Conservation (phyloP, 2,888 invertebrate genomes). For the Volucella inanis region DNA sequence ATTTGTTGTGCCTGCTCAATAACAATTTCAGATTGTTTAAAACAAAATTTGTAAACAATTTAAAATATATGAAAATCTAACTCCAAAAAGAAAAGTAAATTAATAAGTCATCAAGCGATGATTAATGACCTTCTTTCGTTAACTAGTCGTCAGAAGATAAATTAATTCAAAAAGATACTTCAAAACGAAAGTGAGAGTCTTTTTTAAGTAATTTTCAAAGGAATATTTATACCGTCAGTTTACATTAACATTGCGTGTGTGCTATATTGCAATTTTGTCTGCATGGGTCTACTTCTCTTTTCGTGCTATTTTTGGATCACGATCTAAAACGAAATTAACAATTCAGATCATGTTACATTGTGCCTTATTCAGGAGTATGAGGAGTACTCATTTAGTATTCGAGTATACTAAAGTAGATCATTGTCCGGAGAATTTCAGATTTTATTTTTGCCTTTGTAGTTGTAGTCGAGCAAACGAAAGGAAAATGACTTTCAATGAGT, state of each 20-base stretch:
- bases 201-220: neutral
- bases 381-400: no score
- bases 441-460: neutral
- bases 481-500: slow-evolving; percentile 20
- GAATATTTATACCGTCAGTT: neutral
- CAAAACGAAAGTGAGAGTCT: slow-evolving; percentile 1
- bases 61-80: neutral
- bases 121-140: slow-evolving; percentile 3
- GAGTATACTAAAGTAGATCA: slow-evolving; percentile 80
- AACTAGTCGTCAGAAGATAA: slow-evolving; percentile 12
- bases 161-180: slow-evolving; percentile 7
- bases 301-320: slow-evolving; percentile 69
- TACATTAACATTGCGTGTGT: slow-evolving; percentile 10
- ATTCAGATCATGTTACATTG: slow-evolving; percentile 86
- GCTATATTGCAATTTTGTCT: slow-evolving; percentile 50
- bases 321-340: slow-evolving; percentile 68
- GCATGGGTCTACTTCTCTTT: slow-evolving; percentile 54
- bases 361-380: slow-evolving; percentile 85
- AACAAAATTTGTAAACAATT: no score
- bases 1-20: no score
- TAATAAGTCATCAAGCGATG: neutral
- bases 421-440: slow-evolving; percentile 48
- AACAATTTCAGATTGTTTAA: no score
- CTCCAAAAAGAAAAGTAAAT: neutral
- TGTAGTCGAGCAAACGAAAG: slow-evolving; percentile 15